Percentiles rank a stretch among this genome's conserved stretches.
Conservation (phyloP, 2,113 vertebrate species). For the Myotis yumanensis region DNA sequence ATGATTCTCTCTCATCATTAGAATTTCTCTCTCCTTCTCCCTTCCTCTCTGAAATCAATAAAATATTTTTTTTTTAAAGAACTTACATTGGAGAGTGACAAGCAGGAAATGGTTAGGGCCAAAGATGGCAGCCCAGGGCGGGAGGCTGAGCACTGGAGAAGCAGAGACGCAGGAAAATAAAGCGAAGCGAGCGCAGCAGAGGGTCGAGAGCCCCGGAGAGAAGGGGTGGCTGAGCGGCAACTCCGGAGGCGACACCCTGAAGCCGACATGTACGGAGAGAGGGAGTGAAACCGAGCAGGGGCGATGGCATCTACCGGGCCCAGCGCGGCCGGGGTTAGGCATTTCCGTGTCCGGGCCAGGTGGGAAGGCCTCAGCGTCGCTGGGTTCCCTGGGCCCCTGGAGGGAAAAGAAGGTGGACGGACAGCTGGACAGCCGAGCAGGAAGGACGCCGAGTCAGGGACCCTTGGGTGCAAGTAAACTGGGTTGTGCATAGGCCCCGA, state of each 20-base stretch:
- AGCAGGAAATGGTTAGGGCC: background rate
- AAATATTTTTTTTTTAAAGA: no score
- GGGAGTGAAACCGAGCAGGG: fast-evolving
- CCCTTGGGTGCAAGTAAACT: background rate
- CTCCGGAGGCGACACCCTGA: background rate
- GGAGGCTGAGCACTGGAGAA: background rate
- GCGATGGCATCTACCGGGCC: no score
- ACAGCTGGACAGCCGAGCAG: background rate
- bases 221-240: background rate
- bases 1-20: no score
- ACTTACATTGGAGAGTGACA: background rate
- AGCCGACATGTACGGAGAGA: no score
- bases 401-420: background rate
- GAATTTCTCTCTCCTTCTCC: no score
- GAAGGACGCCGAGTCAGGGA: background rate
- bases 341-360: background rate
- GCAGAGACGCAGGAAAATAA: background rate
- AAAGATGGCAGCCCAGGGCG: background rate
- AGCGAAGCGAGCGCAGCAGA: background rate
- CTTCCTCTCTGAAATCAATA: no score
- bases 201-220: background rate
- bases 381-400: background rate
- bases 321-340: background rate
- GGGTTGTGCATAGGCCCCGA: background rate
- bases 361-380: background rate